These are phyloP conservation scores for Heliopora coerulea DNA, from an alignment of 92 coral and sea anemone species.

Conservation along the genomic window DNA sequence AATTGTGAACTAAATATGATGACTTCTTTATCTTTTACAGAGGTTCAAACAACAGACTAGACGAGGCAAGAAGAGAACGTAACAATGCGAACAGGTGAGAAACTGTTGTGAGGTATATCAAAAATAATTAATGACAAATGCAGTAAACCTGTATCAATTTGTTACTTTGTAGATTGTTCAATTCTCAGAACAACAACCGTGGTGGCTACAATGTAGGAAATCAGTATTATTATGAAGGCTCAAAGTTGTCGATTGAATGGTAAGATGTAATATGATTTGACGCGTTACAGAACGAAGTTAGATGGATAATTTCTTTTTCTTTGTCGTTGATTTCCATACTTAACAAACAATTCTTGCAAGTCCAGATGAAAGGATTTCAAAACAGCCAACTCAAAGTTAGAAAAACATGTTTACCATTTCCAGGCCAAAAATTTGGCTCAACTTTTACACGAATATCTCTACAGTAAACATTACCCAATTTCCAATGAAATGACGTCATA, in stretches of 20 bases:
- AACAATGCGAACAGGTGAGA: slow-evolving; percentile 91
- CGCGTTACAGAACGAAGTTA: too few species aligned
- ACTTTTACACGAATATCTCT: too few species aligned
- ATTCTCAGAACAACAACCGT: slow-evolving; percentile 94
- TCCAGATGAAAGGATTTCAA: too few species aligned
- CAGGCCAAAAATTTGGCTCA: too few species aligned
- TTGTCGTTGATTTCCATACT: background rate
- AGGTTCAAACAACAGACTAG: slow-evolving; percentile 88
- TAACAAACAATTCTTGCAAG: too few species aligned
- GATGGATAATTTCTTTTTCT: background rate
- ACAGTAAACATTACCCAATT: too few species aligned
- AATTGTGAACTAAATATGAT: background rate
- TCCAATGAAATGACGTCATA: too few species aligned
- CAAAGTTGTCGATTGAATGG: slow-evolving; percentile 88
- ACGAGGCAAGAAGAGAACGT: slow-evolving; percentile 86
- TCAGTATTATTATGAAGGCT: slow-evolving; percentile 82
- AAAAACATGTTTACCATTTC: too few species aligned
- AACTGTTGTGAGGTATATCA: too few species aligned
- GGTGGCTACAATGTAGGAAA: slow-evolving; percentile 99
- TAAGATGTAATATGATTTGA: slow-evolving; percentile 43
- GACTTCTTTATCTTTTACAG: slow-evolving; percentile 30
- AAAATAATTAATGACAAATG: too few species aligned
- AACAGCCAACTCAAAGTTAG: too few species aligned
- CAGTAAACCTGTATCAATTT: background rate
- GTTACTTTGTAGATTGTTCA: slow-evolving; percentile 64